Evolutionary conservation across 2,888 invertebrate species (phyloP), one percentile per base, ranked within the genome.

Genomic region (Bugula neritina): DNA sequence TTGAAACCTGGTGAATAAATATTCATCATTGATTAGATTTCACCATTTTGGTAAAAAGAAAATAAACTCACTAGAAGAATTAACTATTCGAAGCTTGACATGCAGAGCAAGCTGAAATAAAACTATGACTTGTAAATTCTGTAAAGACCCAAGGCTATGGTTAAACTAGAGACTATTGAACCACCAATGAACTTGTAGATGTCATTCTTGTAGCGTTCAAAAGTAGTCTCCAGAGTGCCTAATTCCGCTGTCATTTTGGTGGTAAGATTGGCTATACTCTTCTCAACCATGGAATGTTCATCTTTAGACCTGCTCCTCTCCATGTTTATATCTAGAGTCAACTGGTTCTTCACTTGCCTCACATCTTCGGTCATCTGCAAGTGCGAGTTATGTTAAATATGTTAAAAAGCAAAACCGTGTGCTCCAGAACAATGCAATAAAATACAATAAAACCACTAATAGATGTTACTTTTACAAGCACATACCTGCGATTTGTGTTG

Each of bases 221-320:
- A 81, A 13, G 77, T 79, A 17, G 83, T 82, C 31, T 78, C 75
- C 55, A 82, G 75, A 71, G 80, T 80, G 3, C 83, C 82, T 0
- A 82, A 75, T 71, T 83, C 82, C 34, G 80, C 81, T 35, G 81
- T 82, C 69, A 84, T 83, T 71, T 80, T 80, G 74, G 82, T 83
- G 73, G 82, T 79, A 21, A 81, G 72, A 43, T 77, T 74, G 35
- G 78, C 76, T 3, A 83, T 71, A 1, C 72, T 57, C 35, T 73
- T 80, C 71, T 80, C 78, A 77, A 79, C 82, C 21, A 77, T 75
- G 29, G 79, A 78, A 78, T 82, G 81, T 82, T 83, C 80, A 75
- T 84, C 83, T 58, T 77, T 79, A 21, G 82, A 78, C 72, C 83
- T 74, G 3, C 82, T 79, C 71, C 78, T 80, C 74, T 84, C 84